Evolutionary conservation across 2,888 invertebrate species (phyloP), one percentile per base, ranked within the genome.

Genomic region (Microctonus brassicae): DNA sequence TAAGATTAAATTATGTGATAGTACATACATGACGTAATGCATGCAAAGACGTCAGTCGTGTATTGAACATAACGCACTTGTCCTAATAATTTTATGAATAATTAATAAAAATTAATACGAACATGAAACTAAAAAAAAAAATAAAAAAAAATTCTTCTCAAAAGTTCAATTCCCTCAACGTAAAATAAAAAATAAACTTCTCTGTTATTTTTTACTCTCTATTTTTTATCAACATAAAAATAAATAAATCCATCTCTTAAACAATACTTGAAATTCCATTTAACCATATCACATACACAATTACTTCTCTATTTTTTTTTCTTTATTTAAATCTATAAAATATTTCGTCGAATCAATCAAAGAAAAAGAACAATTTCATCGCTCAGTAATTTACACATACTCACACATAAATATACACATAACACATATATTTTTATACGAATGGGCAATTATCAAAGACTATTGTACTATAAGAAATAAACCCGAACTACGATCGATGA

Each of bases 271-370:
- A 36, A 36, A 10, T 47, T 47, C 9, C n/a, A 47, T 47, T 13
- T n/a, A n/a, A n/a, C n/a, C n/a, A n/a, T n/a, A n/a, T n/a, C n/a
- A n/a, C n/a, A n/a, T n/a, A n/a, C n/a, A n/a, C n/a, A n/a, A n/a
- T n/a, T n/a, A n/a, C n/a, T n/a, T n/a, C n/a, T n/a, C n/a, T n/a
- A n/a, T n/a, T n/a, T n/a, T n/a, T n/a, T 29, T 29, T 29, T 29
- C 29, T 29, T 29, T 29, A 5, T 29, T 29, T 29, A 29, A 29
- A 7, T 29, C 7, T 29, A 5, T 6, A 6, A 20, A 17, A 20
- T n/a, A 47, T 29, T 52, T 63, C 52, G 10, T 24, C 42, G 62
- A 62, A 62, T 62, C 62, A 47, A 62, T 62, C 60, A 36, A 36
- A 29, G 57, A 57, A 34, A 20, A 13, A 20, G n/a, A n/a, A 61